These are phyloP conservation scores for Spheniscus mendiculus DNA, from an alignment of 2,113 vertebrate genomes.

Conservation along the genomic window DNA sequence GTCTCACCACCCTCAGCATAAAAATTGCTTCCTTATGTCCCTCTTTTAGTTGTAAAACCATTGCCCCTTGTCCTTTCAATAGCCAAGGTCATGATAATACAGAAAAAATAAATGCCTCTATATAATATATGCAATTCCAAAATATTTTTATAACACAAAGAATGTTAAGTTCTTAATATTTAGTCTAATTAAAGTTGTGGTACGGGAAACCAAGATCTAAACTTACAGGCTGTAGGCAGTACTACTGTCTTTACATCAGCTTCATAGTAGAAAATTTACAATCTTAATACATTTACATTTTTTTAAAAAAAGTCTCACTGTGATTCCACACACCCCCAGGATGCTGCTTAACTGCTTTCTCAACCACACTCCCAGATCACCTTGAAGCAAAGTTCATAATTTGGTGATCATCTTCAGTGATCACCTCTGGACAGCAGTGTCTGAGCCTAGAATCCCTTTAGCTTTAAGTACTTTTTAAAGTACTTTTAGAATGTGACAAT, in stretches of 20 bases:
- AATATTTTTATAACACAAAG: background rate
- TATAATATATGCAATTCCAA: background rate
- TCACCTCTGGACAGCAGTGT: background rate
- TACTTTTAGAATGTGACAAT: background rate
- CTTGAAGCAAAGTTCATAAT: background rate
- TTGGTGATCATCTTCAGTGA: background rate
- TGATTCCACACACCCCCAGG: background rate
- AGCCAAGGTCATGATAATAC: background rate
- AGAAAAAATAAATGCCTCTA: background rate
- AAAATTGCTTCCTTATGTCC: background rate
- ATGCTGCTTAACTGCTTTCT: background rate
- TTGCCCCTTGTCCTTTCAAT: background rate
- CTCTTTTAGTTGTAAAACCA: background rate
- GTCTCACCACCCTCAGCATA: rapidly evolving
- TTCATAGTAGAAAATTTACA: background rate
- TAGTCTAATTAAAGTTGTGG: background rate
- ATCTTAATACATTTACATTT: background rate
- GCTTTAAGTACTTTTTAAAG: background rate
- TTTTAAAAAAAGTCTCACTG: background rate
- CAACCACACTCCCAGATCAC: background rate
- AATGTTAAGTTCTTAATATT: background rate
- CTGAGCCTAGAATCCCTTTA: background rate
- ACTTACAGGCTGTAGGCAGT: background rate
- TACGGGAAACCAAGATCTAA: background rate
- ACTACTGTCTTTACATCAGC: background rate